Conservation (phyloP, 2,113 vertebrate species). For the Acanthochromis polyacanthus region DNA sequence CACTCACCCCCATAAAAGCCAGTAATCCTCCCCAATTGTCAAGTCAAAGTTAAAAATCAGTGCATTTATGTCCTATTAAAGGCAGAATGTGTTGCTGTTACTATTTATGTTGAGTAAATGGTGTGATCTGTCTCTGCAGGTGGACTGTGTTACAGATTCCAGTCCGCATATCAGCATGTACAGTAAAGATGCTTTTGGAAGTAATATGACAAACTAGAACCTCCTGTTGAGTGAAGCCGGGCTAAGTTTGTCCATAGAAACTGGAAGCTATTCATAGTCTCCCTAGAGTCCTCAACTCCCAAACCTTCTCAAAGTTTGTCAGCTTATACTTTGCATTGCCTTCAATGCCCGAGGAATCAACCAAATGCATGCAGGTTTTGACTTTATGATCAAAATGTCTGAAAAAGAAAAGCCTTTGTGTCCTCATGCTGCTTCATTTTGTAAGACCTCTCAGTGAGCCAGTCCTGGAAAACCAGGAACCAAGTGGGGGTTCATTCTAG, state of each 20-base stretch:
- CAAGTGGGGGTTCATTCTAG: not conserved
- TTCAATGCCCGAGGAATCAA: not conserved
- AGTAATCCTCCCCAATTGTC: not conserved
- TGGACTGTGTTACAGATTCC: constrained; percentile 44
- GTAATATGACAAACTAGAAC: constrained; percentile 65
- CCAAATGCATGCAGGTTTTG: not conserved
- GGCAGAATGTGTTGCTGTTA: constrained; percentile 30
- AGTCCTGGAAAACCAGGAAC: not conserved
- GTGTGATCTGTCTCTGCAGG: constrained; percentile 35
- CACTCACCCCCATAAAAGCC: not conserved
- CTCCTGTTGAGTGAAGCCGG: constrained; percentile 58
- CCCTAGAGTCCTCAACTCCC: constrained; percentile 42
- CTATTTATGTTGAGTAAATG: constrained; percentile 33
- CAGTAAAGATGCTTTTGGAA: constrained; percentile 58
- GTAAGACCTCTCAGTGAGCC: not conserved
- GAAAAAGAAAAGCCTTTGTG: not conserved
- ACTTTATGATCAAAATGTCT: not conserved
- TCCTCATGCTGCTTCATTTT: not conserved
- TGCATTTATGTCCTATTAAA: constrained; percentile 36
- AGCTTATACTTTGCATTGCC: constrained; percentile 24
- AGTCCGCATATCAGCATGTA: constrained; percentile 8
- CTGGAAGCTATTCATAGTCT: constrained; percentile 86
- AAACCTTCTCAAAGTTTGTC: constrained; percentile 60
- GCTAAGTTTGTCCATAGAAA: constrained; percentile 85
- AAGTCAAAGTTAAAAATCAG: constrained; percentile 17